Evolutionary conservation across 2,888 invertebrate genomes (phyloP), one percentile per base, ranked within the genome.

Genomic region (Chydorus sphaericus): DNA sequence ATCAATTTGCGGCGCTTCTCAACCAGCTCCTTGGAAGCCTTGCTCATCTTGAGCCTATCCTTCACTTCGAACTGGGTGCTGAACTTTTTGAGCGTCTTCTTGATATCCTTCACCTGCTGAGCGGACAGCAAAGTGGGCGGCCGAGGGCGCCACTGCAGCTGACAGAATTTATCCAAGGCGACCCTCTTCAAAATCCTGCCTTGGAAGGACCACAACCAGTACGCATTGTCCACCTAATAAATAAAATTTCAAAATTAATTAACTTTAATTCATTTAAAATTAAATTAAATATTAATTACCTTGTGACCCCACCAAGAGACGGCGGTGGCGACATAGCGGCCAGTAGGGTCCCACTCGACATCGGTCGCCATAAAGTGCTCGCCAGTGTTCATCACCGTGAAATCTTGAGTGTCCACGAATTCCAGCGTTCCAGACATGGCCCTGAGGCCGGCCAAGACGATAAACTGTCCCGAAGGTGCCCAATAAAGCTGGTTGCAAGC

Each of bases 301-400:
- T 92, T 94, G 60, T 90, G 88, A 66, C 92, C 94, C 83, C 94
- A 94, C 60, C 85, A 85, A 1, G 93, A 93, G 18, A 96, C 93
- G 1, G 86, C 90, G 0, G 96, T 93, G 54, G 89, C 87, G 14
- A 98, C 91, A 67, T 91, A 98, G 60, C 98, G 81, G 2, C 98
- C 98, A 3, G 97, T 98, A 1, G 98, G 97, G 72, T 99, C 98
- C 98, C 98, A 99, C 70, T 96, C 96, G 1, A 97, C 90, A 68
- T 96, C 92, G 0, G 93, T 91, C 66, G 87, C 85, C 71, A 74
- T 73, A 71, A 89, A 94, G 71, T 97, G 96, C 69, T 94, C 94
- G 0, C 86, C 85, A 11, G 85, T 82, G 66, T 87, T 86, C 86
- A 93, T 93, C n/a, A 91, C 80, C 6, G 91, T 83, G 70, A 93